phyloP scores from a whole-genome alignment of 2,888 invertebrate species.

The Malacosoma neustria region DNA sequence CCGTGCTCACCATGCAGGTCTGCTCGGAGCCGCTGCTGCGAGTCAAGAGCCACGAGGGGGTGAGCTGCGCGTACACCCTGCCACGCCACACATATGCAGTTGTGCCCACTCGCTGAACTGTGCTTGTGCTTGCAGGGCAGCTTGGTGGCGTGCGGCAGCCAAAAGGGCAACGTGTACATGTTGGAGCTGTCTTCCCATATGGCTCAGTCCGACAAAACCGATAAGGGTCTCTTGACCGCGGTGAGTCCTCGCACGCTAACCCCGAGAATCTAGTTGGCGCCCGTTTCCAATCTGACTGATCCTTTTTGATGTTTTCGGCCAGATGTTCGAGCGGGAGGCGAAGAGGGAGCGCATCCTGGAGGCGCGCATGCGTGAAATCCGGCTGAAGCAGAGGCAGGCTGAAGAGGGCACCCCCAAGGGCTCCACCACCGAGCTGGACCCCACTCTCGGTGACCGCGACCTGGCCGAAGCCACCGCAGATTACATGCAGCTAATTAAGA shows the following conservation, averaged over 20 bases:
- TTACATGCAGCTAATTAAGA: conserved; percentile 18
- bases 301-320: too few relatives aligned
- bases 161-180: conserved; percentile 81
- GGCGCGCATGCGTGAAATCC: conserved; percentile 87
- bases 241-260: conserved; percentile 53
- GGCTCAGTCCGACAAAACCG: conserved; percentile 78
- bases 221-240: conserved; percentile 80
- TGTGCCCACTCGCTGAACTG: too few relatives aligned
- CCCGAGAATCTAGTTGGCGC: too few relatives aligned
- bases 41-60: conserved; percentile 53
- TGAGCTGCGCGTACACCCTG: conserved; percentile 10
- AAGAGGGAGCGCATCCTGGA: conserved; percentile 93
- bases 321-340: conserved; percentile 91
- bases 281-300: too few relatives aligned
- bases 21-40: conserved; percentile 61
- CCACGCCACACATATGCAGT: too few relatives aligned
- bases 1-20: conserved; percentile 77
- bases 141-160: conserved; percentile 82
- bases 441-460: conserved; percentile 37
- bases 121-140: conserved; percentile 57
- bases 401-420: conserved; percentile 33
- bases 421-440: conserved; percentile 27
- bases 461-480: conserved; percentile 34
- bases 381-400: conserved; percentile 67
- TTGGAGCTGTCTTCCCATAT: conserved; percentile 84